phyloP scores from a whole-genome alignment of 2,888 invertebrate genomes.

The Thymelicus sylvestris region DNA sequence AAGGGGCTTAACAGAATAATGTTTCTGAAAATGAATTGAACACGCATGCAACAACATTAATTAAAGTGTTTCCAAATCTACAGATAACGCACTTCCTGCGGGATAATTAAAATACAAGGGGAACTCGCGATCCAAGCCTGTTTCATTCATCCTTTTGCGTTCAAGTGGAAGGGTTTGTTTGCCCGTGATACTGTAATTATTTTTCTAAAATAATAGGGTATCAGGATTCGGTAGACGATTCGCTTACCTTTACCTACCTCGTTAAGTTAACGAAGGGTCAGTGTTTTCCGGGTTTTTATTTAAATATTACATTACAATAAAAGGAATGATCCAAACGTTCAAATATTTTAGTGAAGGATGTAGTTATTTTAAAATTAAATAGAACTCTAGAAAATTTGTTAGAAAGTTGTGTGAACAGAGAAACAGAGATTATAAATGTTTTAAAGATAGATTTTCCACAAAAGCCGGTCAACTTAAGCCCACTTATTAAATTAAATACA shows the following conservation, averaged over 20 bases:
- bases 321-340: too few relatives aligned
- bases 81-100: conserved; percentile 76
- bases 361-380: too few relatives aligned
- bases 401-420: too few relatives aligned
- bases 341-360: too few relatives aligned
- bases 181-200: conserved; percentile 42
- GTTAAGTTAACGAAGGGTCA: conserved; percentile 32
- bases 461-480: too few relatives aligned
- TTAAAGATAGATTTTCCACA: too few relatives aligned
- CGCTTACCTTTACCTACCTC: conserved; percentile 21
- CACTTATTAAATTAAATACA: too few relatives aligned
- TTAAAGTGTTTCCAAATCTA: conserved; percentile 80
- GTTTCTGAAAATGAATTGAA: conserved; percentile 63
- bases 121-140: conserved; percentile 64
- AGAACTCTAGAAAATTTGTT: too few relatives aligned
- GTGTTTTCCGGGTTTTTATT: background rate
- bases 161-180: conserved; percentile 45
- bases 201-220: conserved; percentile 45
- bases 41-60: conserved; percentile 80
- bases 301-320: background rate
- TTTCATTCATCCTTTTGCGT: conserved; percentile 55
- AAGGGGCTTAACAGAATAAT: conserved; percentile 57
- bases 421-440: too few relatives aligned
- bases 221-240: conserved; percentile 40
- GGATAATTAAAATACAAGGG: conserved; percentile 80